These are phyloP conservation scores for Microhierax caerulescens DNA, from an alignment of 2,797 vertebrate genomes.

Conservation along the genomic window DNA sequence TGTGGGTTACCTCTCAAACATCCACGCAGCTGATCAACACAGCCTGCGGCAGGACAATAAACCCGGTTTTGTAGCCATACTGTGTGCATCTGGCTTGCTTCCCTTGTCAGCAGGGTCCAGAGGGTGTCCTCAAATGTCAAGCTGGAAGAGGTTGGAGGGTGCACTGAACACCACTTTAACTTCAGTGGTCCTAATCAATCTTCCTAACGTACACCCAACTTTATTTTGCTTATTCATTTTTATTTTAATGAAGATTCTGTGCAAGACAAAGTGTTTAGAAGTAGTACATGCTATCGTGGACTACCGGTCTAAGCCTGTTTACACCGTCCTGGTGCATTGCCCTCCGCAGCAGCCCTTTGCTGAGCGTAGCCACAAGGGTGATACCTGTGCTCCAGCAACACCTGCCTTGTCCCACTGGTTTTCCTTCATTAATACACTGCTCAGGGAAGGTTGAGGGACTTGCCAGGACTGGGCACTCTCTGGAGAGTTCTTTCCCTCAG, in stretches of 20 bases:
- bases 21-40: background rate
- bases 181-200: background rate
- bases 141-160: background rate
- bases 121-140: background rate
- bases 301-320: background rate
- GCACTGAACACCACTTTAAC: background rate
- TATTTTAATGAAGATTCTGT: background rate
- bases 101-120: background rate
- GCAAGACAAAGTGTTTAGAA: background rate
- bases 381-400: background rate
- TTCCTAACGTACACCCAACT: background rate
- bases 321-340: rapidly evolving
- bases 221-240: background rate
- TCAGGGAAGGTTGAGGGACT: background rate
- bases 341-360: background rate
- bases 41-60: background rate
- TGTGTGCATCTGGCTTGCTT: background rate
- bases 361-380: rapidly evolving
- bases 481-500: background rate
- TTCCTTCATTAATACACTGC: background rate
- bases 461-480: background rate
- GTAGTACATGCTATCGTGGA: background rate
- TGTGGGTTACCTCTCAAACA: background rate
- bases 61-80: background rate
- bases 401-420: background rate